Base-by-base conservation (phyloP, 1,140 invertebrate genomes). In the Pararge aegeria region DNA sequence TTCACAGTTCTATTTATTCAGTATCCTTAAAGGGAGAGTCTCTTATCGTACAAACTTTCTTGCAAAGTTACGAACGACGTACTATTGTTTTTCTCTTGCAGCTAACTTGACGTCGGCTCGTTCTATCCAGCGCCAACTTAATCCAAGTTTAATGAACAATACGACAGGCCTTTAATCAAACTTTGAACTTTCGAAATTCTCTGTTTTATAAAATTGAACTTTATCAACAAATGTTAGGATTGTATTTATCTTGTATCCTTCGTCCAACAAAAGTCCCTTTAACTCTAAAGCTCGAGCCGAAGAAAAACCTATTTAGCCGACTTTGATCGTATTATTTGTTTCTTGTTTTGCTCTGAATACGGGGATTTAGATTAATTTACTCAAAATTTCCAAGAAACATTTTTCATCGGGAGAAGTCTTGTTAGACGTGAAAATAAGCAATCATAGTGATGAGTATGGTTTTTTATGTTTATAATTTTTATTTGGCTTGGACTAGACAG, bases 91-190 rank as follows among this genome's bases (percentile, higher is more conserved):
- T 61, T 61, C 63, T 80, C 71, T 58, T 62, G 68, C 66, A 77
- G 75, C 78, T 87, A 89, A 89, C 83, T 78, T 83, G 68, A 70
- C 84, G 72, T 68, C 72, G 75, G 80, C 83, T 84, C 78, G 80
- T 86, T 87, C 69, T 75, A 82, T 74, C 75, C 78, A 78, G 75
- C 70, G 70, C 82, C 81, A 89, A 87, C 88, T 90, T 90, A 90
- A 90, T 90, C 87, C 87, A 90, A 90, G 87, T 90, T 90, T 87
- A 90, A 90, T 90, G 88, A 90, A 90, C 88, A 90, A 87, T 87
- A 82, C 83, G 89, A 90, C 89, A 90, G 88, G 73, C 83, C 87
- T 83, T 90, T 90, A 90, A 90, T 90, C 89, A 90, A 90, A 90
- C 88, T 90, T 90, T 83, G 81, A 73, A 85, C 77, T 82, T 83